Conservation (phyloP, 2,113 vertebrate species). For the Ornithorhynchus anatinus region DNA sequence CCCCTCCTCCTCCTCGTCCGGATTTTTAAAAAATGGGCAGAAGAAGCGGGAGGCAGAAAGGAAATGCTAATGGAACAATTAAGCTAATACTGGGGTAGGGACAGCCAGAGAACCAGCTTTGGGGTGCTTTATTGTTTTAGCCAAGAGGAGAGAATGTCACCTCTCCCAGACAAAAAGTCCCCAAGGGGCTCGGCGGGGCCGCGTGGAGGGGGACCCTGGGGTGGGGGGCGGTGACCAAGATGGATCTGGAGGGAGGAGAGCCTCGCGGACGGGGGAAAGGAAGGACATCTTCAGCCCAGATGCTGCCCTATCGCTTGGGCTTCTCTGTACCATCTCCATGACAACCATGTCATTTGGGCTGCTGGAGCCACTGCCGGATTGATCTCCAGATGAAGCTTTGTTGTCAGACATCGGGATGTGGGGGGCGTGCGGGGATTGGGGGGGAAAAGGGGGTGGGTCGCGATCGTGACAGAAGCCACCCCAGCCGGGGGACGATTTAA, state of each 20-base stretch:
- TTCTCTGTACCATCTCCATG: conserved; percentile 96
- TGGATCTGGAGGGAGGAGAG: conserved; percentile 20
- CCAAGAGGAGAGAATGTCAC: conserved; percentile 39
- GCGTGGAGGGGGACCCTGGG: too few species aligned
- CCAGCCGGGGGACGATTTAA: conserved; percentile 15
- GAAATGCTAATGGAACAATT: conserved; percentile 51
- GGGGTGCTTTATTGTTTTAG: neutral
- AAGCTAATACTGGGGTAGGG: conserved; percentile 14
- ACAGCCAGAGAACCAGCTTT: neutral
- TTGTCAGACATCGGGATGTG: conserved; percentile 69
- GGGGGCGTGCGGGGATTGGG: too few species aligned
- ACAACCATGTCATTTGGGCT: conserved; percentile 96
- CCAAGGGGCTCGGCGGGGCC: too few species aligned
- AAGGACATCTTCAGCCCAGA: conserved; percentile 66
- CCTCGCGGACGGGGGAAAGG: too few species aligned
- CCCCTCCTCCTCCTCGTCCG: too few species aligned
- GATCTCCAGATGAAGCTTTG: conserved; percentile 78
- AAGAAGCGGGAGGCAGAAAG: neutral
- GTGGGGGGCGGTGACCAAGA: conserved; percentile 34
- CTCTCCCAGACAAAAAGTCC: conserved; percentile 57
- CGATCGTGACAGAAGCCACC: too few species aligned
- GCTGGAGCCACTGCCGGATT: conserved; percentile 81
- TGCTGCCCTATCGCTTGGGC: conserved; percentile 75
- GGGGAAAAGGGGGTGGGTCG: too few species aligned
- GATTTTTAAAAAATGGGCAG: conserved; percentile 25